phyloP scores from a whole-genome alignment of 2,113 vertebrate genomes.

The Gambusia holbrooki region DNA sequence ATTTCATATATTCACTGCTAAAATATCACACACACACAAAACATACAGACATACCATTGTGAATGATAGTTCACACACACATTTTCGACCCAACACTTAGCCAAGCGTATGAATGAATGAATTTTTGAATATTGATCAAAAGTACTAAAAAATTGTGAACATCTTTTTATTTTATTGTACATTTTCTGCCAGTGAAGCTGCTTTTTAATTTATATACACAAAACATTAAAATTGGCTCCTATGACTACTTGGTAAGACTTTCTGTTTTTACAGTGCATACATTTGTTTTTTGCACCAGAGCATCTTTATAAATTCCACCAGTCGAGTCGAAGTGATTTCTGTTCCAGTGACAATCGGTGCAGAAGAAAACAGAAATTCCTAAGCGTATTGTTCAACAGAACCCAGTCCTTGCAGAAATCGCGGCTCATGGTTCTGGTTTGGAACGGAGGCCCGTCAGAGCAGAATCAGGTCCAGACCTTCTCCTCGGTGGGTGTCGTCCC shows the following conservation, averaged over 20 bases:
- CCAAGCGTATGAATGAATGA: no score
- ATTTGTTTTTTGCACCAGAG: no score
- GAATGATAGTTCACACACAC: no score
- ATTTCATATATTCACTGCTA: no score
- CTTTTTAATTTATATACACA: no score
- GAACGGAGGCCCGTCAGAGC: slow-evolving; percentile 54
- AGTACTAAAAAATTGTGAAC: background rate
- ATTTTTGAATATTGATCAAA: background rate
- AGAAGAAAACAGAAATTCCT: background rate
- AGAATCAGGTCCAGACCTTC: slow-evolving; percentile 59
- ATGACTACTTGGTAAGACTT: no score
- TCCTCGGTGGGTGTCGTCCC: slow-evolving; percentile 63
- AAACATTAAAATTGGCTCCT: no score
- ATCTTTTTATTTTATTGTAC: background rate
- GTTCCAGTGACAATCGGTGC: background rate
- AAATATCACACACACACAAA: no score
- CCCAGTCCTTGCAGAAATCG: slow-evolving; percentile 38
- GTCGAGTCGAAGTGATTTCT: background rate
- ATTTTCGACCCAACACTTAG: no score
- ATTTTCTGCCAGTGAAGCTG: no score
- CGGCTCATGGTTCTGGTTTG: slow-evolving; percentile 46
- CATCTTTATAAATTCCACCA: background rate
- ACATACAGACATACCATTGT: no score
- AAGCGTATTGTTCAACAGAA: background rate
- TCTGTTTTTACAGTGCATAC: no score